phyloP scores from a whole-genome alignment of 2,888 invertebrate genomes.

The Sminthurides aquaticus region DNA sequence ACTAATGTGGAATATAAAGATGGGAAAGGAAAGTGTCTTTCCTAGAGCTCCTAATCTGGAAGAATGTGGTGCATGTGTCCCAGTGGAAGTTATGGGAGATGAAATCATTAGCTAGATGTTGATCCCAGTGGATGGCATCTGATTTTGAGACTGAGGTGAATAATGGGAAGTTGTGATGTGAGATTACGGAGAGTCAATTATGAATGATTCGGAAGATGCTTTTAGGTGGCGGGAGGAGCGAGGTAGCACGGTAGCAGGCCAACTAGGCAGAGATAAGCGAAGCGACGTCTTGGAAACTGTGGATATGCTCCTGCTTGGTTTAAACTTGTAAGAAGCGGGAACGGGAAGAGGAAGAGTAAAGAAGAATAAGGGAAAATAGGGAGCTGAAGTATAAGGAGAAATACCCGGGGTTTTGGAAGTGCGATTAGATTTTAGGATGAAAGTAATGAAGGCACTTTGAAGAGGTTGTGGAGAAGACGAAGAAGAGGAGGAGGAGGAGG shows the following conservation, averaged over 20 bases:
- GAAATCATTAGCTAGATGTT: background rate
- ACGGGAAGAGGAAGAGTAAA: too few species aligned
- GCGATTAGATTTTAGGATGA: background rate
- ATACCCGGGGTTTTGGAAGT: background rate
- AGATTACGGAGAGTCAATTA: background rate
- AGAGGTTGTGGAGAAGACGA: background rate
- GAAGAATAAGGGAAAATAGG: too few species aligned
- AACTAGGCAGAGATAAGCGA: too few species aligned
- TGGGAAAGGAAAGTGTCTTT: background rate
- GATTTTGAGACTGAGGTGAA: too few species aligned
- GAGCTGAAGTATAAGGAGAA: too few species aligned
- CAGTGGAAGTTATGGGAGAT: too few species aligned
- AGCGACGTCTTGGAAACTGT: too few species aligned
- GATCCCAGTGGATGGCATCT: background rate
- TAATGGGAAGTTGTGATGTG: background rate
- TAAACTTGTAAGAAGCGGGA: too few species aligned
- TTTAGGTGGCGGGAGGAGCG: background rate
- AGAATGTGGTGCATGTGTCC: background rate
- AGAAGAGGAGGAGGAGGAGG: background rate
- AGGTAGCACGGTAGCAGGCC: too few species aligned
- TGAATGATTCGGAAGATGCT: background rate
- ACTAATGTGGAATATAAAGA: background rate
- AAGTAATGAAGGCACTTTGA: background rate
- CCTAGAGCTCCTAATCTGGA: background rate
- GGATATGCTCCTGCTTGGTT: too few species aligned